Percentiles rank a stretch among this genome's conserved stretches.
Evolutionary conservation across 2,113 vertebrate genomes (phyloP).

Genomic region (Protomyctophum bolini): DNA sequence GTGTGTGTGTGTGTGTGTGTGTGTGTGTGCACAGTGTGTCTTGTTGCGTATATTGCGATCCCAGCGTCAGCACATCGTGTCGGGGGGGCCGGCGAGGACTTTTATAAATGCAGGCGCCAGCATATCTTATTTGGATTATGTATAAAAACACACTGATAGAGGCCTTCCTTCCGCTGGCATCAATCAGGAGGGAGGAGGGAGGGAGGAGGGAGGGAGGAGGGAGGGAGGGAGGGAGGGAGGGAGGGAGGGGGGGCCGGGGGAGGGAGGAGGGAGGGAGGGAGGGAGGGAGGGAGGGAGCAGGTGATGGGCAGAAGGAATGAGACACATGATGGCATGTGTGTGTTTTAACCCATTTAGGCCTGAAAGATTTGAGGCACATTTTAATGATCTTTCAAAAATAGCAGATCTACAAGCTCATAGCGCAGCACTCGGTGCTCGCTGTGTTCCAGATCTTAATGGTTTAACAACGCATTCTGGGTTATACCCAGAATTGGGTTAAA

Average conservation of each 20-base stretch:
- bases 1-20: conserved; percentile 20
- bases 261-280: conserved; percentile 33
- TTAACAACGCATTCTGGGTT: too few relatives aligned
- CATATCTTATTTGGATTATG: conserved; percentile 78
- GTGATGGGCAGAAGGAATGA: too few relatives aligned
- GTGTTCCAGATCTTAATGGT: too few relatives aligned
- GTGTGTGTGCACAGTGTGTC: conserved; percentile 21
- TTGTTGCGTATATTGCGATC: conserved; percentile 45
- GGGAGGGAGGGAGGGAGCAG: not conserved
- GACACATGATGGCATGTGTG: too few relatives aligned
- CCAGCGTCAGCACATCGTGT: conserved; percentile 70
- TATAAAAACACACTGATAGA: conserved; percentile 72
- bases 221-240: not conserved
- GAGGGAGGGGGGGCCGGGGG: conserved; percentile 1
- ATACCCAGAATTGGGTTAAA: too few relatives aligned
- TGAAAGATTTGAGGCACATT: too few relatives aligned
- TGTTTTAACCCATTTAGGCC: too few relatives aligned
- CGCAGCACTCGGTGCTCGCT: too few relatives aligned
- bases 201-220: conserved; percentile 31
- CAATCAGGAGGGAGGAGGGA: conserved; percentile 53
- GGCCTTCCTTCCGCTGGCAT: conserved; percentile 67
- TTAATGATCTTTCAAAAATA: too few relatives aligned
- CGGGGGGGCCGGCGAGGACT: conserved; percentile 61
- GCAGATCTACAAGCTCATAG: too few relatives aligned
- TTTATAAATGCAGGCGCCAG: conserved; percentile 73